Conservation (phyloP, 1,140 invertebrate species). For the Aricia agestis region DNA sequence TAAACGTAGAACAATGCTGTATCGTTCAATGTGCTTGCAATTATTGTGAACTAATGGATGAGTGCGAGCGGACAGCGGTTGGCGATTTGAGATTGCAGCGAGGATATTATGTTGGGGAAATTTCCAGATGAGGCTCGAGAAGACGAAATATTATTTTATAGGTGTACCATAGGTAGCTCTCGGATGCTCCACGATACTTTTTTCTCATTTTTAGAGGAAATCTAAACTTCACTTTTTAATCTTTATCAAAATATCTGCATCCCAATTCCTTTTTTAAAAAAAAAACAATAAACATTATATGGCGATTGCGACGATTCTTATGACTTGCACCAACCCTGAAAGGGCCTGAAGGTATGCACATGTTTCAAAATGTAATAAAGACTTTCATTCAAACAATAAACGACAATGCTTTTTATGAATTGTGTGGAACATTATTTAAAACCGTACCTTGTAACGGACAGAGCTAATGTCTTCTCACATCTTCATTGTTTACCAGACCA, state of each 20-base stretch:
- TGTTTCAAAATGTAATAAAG: constrained; percentile 44
- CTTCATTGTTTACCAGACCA: neutral
- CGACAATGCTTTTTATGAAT: constrained; percentile 26
- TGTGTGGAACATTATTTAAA: constrained; percentile 13
- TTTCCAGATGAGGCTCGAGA: too few relatives aligned
- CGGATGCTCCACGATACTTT: too few relatives aligned
- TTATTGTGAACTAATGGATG: constrained; percentile 24
- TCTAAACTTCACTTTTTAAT: too few relatives aligned
- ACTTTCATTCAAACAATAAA: constrained; percentile 39
- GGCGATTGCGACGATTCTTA: neutral
- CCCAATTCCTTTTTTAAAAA: too few relatives aligned
- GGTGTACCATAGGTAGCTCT: too few relatives aligned
- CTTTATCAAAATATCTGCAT: too few relatives aligned
- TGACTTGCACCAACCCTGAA: constrained; percentile 28
- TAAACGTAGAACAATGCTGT: constrained; percentile 39
- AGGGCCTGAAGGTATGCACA: constrained; percentile 52
- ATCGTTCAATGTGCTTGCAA: constrained; percentile 53
- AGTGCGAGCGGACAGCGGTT: neutral
- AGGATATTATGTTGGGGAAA: neutral
- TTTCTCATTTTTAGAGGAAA: too few relatives aligned
- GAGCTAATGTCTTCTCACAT: neutral
- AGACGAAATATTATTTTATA: too few relatives aligned
- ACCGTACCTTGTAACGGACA: neutral
- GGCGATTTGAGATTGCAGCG: neutral
- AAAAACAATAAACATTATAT: too few relatives aligned